Conservation (phyloP, 2,888 invertebrate species). For the Himalopsyche japonica region DNA sequence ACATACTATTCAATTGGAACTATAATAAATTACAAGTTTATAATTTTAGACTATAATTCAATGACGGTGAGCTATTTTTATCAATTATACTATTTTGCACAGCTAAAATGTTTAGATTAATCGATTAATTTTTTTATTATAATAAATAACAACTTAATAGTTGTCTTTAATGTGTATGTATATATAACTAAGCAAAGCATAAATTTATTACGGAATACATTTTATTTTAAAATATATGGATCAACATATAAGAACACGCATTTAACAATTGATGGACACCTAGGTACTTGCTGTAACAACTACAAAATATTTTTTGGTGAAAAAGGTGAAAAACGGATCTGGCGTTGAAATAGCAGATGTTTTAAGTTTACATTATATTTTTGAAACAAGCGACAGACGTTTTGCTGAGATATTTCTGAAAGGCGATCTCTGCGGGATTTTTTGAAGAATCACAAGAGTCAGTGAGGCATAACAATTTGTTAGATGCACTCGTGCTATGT, state of each 20-base stretch:
- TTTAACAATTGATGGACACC: no score
- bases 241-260: no score
- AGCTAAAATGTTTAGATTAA: no score
- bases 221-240: no score
- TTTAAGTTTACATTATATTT: background rate
- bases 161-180: no score
- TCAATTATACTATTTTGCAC: no score
- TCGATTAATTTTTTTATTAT: no score
- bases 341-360: background rate
- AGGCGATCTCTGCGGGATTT: background rate
- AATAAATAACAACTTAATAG: no score
- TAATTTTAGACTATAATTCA: background rate
- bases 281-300: background rate
- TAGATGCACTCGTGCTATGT: background rate
- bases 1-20: background rate
- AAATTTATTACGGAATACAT: no score
- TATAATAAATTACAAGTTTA: background rate
- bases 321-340: background rate
- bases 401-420: background rate
- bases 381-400: background rate
- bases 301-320: background rate
- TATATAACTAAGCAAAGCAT: no score
- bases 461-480: background rate
- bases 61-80: background rate
- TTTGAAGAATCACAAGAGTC: background rate